Conservation (phyloP, 1,140 invertebrate genomes). For the Orussus abietinus region DNA sequence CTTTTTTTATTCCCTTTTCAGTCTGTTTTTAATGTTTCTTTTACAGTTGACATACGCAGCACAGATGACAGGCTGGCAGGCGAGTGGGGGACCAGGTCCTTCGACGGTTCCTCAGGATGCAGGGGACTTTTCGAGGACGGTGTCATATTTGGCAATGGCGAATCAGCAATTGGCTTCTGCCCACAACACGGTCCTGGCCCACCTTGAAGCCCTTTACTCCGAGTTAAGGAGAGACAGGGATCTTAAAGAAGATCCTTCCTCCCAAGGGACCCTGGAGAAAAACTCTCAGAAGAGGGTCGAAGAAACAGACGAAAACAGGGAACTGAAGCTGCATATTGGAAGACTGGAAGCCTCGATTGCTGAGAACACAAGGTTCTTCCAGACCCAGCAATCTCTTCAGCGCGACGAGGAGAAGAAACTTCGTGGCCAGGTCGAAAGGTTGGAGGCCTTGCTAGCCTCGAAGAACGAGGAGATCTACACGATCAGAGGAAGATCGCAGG, state of each 20-base stretch:
- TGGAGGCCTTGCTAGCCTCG: slow-evolving; percentile 7
- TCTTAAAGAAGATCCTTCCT: no score
- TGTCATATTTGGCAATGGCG: slow-evolving; percentile 41
- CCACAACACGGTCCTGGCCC: slow-evolving; percentile 36
- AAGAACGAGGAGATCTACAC: neutral
- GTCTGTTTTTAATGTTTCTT: no score
- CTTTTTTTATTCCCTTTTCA: neutral
- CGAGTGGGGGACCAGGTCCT: slow-evolving; percentile 9
- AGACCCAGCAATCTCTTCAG: neutral
- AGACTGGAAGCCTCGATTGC: slow-evolving; percentile 11
- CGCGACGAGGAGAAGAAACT: slow-evolving; percentile 10
- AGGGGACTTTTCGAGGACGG: slow-evolving; percentile 34
- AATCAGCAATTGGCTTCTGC: slow-evolving; percentile 45
- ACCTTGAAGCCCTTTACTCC: slow-evolving; percentile 37
- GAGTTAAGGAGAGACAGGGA: slow-evolving; percentile 20
- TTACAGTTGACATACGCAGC: slow-evolving; percentile 33
- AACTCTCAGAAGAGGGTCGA: slow-evolving; percentile 5
- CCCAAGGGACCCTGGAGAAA: slow-evolving; percentile 5
- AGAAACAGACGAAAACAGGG: slow-evolving; percentile 5
- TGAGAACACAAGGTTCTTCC: neutral
- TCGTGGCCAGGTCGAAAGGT: slow-evolving; percentile 10
- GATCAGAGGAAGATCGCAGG: neutral
- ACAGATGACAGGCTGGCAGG: slow-evolving; percentile 37
- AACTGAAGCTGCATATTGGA: slow-evolving; percentile 12
- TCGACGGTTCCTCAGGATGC: slow-evolving; percentile 22